A percentile compares a stretch with the other conserved stretches of the same genome.
phyloP scores from a whole-genome alignment of 2,888 invertebrate genomes.

The Rambutsinella grinnellia region DNA sequence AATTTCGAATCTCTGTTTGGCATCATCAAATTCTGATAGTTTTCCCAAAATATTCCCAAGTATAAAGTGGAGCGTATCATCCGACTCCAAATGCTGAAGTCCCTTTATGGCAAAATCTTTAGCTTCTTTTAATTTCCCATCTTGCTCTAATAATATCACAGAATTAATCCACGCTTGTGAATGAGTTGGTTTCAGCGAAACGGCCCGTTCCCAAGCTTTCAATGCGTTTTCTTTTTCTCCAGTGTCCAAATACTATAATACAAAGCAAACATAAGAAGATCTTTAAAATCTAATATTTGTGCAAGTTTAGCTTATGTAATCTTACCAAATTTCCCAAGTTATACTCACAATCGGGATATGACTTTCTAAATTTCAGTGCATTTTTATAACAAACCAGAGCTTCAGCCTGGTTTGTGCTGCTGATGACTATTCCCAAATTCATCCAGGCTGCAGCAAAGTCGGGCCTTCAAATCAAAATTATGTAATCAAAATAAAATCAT shows the following conservation, averaged over 20 bases:
- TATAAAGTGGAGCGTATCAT: conserved; percentile 86
- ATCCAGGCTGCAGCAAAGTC: conserved; percentile 98
- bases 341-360: conserved; percentile 93
- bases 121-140: conserved; percentile 79
- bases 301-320: conserved; percentile 63
- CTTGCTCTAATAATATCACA: conserved; percentile 85
- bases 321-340: conserved; percentile 93
- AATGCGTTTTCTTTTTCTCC: conserved; percentile 82
- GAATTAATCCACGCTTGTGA: conserved; percentile 93
- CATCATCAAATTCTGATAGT: conserved; percentile 79
- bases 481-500: conserved; percentile 11
- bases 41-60: conserved; percentile 92
- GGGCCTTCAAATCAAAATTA: conserved; percentile 72
- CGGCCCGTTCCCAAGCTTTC: conserved; percentile 86
- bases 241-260: conserved; percentile 81
- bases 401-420: conserved; percentile 78
- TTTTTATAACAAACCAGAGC: conserved; percentile 84
- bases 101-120: conserved; percentile 80
- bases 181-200: conserved; percentile 82
- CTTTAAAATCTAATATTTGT: neutral
- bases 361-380: conserved; percentile 81
- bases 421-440: conserved; percentile 95
- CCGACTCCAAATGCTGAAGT: conserved; percentile 78
- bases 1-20: conserved; percentile 84
- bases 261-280: conserved; percentile 58